phyloP scores from a whole-genome alignment of 2,797 vertebrate genomes.

The Rhabdomys pumilio region DNA sequence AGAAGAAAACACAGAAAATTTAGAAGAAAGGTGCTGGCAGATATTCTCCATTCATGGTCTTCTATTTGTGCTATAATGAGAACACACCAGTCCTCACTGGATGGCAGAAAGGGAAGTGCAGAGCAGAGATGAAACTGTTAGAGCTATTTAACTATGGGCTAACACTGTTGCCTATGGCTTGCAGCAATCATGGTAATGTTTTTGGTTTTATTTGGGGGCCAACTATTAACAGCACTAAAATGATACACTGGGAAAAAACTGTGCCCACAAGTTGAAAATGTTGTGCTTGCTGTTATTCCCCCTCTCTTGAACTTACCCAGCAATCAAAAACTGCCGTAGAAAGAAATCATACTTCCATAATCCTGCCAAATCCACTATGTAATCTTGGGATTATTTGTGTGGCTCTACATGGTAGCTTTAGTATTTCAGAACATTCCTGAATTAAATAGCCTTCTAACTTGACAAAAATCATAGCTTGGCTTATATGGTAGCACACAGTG shows the following conservation, averaged over 20 bases:
- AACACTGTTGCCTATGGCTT: slow-evolving; percentile 65
- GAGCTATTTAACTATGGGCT: slow-evolving; percentile 38
- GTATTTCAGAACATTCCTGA: slow-evolving; percentile 58
- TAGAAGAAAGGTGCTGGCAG: neutral
- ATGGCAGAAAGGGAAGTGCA: slow-evolving; percentile 68
- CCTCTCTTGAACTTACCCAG: slow-evolving; percentile 42
- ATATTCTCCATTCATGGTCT: slow-evolving; percentile 45
- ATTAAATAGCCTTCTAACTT: slow-evolving; percentile 62
- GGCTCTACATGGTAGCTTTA: slow-evolving; percentile 65
- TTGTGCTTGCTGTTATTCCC: slow-evolving; percentile 73
- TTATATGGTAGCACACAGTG: slow-evolving; percentile 35
- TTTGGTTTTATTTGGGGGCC: slow-evolving; percentile 77
- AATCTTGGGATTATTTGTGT: slow-evolving; percentile 77
- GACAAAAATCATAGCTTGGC: slow-evolving; percentile 58
- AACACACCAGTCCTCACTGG: slow-evolving; percentile 32
- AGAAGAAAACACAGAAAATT: slow-evolving; percentile 23
- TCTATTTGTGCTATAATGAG: slow-evolving; percentile 36
- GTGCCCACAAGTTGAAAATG: slow-evolving; percentile 76
- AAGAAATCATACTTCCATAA: slow-evolving; percentile 72
- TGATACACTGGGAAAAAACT: slow-evolving; percentile 69
- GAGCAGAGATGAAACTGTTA: slow-evolving; percentile 54
- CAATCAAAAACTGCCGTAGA: slow-evolving; percentile 77
- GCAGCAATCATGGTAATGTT: slow-evolving; percentile 70
- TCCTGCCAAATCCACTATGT: slow-evolving; percentile 76
- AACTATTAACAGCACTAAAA: slow-evolving; percentile 79